Conservation (phyloP, 2,797 vertebrate genomes). For the Adrianichthys oophorus region DNA sequence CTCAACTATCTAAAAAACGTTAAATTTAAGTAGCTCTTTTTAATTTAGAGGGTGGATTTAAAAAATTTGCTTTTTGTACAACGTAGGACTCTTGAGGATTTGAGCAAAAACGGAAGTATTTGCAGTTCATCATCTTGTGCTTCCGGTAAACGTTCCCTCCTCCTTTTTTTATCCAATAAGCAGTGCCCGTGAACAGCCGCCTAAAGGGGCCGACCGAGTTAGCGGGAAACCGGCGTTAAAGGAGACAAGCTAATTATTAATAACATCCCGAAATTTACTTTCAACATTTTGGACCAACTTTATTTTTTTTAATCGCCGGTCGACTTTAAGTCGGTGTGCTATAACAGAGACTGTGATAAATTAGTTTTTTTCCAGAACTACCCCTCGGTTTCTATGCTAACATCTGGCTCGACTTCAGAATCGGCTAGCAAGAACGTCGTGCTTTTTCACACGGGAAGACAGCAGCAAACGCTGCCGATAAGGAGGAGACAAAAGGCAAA, state of each 20-base stretch:
- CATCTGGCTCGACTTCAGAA: conserved; percentile 18
- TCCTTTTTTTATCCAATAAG: conserved; percentile 49
- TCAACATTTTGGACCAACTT: background rate
- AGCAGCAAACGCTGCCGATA: conserved; percentile 6
- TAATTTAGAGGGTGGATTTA: no score
- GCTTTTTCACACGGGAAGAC: conserved; percentile 5
- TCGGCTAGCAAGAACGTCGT: conserved; percentile 20
- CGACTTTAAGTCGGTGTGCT: rapidly evolving
- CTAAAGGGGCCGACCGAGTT: conserved; percentile 36
- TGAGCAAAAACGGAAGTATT: conserved; percentile 38
- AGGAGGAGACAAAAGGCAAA: conserved; percentile 48
- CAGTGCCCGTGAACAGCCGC: conserved; percentile 8
- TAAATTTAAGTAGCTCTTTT: no score
- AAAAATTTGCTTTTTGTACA: no score
- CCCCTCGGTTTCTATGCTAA: conserved; percentile 32
- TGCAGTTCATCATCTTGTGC: conserved; percentile 1
- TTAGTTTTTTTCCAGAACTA: background rate
- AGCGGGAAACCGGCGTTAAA: conserved; percentile 69
- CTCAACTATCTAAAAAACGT: no score
- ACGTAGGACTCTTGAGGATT: no score
- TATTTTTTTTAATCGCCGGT: rapidly evolving
- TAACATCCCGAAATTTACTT: no score
- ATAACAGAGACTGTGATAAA: conserved; percentile 14
- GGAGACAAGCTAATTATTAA: no score
- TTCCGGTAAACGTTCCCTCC: background rate